Base-by-base conservation (phyloP, 2,797 vertebrate genomes). In the Sebastiscus tertius region DNA sequence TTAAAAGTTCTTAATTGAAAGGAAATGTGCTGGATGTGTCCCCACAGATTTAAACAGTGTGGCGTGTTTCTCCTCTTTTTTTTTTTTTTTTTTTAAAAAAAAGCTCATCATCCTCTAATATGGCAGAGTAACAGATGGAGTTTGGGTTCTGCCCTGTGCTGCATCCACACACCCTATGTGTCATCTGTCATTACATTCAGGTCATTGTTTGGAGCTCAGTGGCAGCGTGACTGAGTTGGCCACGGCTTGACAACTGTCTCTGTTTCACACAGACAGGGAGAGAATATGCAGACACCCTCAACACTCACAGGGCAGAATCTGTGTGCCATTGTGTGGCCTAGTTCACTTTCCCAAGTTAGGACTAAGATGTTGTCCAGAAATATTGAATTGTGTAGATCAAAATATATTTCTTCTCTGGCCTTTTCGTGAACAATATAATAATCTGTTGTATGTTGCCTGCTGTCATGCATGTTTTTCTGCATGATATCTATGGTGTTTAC, bases 161-260 rank as follows among this genome's bases (percentile, higher is more conserved):
- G 85, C 85, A 75, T 90, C 86, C 87, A 80, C 93, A 93, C 92
- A 93, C 88, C 81, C 89, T 92, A 59, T 79, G 89, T 94, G 94
- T 96, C 94, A 93, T 95, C 92, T 94, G 93, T 94, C 94, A 93
- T 95, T 94, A 94, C 81, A 90, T 93, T 93, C 91, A 91, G 93
- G 94, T 94, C 94, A 95, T 94, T 95, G 95, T 96, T 94, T 59
- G 75, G 81, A 83, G 89, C 90, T 94, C 90, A 90, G 89, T 87
- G 84, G 90, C 89, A 87, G 93, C 90, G 86, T 94, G 93, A 94
- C 92, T 93, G 91, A 94, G 86, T 92, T 80, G 84, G 89, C 90
- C 88, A 69, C 36, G 85, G 93, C 92, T 92, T 95, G 92, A 94
- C 92, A 93, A 94, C 90, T 90, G 86, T 89, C 85, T 91, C 88